Percentiles rank a stretch among this genome's conserved stretches.
Evolutionary conservation across 2,797 vertebrate species (phyloP).

Genomic region (Coracias cyanogaster): DNA sequence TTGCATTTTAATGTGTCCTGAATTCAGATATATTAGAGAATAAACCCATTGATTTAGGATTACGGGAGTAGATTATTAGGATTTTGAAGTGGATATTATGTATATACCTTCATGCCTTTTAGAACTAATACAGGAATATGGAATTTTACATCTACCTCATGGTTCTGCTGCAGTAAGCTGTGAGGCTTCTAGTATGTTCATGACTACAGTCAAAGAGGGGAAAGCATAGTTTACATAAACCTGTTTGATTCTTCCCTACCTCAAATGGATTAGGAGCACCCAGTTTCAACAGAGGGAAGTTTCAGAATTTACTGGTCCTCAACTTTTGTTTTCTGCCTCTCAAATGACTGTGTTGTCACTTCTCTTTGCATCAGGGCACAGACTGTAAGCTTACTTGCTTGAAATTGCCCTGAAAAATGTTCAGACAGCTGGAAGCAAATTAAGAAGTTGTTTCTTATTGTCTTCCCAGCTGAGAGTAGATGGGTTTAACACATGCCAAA

Average conservation of each 20-base stretch:
- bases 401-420: background rate
- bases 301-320: background rate
- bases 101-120: background rate
- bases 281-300: background rate
- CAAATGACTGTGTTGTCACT: background rate
- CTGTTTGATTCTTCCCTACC: background rate
- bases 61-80: background rate
- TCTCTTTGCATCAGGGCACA: background rate
- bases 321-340: background rate
- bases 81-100: background rate
- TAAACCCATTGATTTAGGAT: background rate
- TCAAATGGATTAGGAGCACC: background rate
- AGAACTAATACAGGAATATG: background rate
- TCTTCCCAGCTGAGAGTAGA: constrained; percentile 25
- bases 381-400: background rate
- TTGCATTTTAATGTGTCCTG: background rate
- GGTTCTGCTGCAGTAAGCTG: background rate
- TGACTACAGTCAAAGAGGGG: background rate
- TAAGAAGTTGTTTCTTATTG: constrained; percentile 17
- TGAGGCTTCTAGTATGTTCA: background rate
- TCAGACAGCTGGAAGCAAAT: background rate
- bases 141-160: background rate
- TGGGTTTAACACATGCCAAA: constrained; percentile 20
- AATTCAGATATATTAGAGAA: background rate
- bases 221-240: background rate